Evolutionary conservation across 2,797 vertebrate species (phyloP).

Genomic region (Centroberyx gerrardi): DNA sequence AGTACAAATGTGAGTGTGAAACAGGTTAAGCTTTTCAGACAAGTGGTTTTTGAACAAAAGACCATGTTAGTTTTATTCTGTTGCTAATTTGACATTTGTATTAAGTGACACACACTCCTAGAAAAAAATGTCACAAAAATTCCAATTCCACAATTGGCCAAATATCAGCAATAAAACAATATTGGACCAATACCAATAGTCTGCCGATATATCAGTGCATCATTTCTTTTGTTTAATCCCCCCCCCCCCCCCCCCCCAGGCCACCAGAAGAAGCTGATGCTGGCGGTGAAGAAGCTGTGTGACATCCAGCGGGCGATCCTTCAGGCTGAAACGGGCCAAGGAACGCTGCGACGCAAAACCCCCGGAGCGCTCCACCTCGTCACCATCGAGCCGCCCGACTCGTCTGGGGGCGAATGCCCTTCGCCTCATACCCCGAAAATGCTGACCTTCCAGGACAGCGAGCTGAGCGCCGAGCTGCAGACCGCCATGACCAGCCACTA

Average conservation of each 20-base stretch:
- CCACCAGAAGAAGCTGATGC: slow-evolving; percentile 98
- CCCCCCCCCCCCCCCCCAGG: slow-evolving; percentile 78
- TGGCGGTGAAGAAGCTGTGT: slow-evolving; percentile 93
- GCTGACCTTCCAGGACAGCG: slow-evolving; percentile 91
- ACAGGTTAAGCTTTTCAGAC: no score
- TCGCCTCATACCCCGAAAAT: slow-evolving; percentile 85
- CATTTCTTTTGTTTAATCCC: background rate
- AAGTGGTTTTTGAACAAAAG: no score
- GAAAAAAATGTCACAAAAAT: no score
- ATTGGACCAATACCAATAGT: no score
- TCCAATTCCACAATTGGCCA: no score
- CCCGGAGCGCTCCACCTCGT: slow-evolving; percentile 78
- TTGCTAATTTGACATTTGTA: no score
- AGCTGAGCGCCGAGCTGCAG: slow-evolving; percentile 94
- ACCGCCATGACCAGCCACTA: slow-evolving; percentile 88
- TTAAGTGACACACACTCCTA: no score
- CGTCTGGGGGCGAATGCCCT: slow-evolving; percentile 51
- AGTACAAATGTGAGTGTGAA: no score
- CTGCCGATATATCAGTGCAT: no score
- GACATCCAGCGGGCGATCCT: slow-evolving; percentile 87
- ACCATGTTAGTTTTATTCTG: no score
- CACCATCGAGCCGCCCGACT: slow-evolving; percentile 78
- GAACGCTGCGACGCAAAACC: slow-evolving; percentile 76
- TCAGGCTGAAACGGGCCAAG: slow-evolving; percentile 72
- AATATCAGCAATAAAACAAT: no score